Conservation (phyloP, 1,140 invertebrate genomes). For the Drosophila trapezifrons region DNA sequence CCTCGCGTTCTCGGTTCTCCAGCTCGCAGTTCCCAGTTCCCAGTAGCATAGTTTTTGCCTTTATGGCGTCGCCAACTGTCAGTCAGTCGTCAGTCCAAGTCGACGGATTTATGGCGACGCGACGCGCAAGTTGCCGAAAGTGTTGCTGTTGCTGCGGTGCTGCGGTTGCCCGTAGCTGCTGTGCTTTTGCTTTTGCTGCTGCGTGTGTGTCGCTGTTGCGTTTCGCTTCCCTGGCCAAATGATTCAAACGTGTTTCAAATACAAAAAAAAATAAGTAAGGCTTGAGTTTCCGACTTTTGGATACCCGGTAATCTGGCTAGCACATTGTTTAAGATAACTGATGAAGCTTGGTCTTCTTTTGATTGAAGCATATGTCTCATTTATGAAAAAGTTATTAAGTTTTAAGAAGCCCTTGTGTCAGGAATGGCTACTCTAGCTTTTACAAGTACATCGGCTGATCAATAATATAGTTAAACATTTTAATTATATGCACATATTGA, state of each 20-base stretch:
- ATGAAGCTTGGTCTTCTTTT: background rate
- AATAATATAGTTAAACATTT: too few relatives aligned
- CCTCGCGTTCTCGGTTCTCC: conserved; percentile 1
- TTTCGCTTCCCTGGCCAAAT: conserved; percentile 72
- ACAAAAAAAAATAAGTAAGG: conserved; percentile 32
- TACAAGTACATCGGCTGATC: too few relatives aligned
- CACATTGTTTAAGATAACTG: background rate
- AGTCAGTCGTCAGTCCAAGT: conserved; percentile 30
- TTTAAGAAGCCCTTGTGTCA: too few relatives aligned
- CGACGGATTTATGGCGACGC: conserved; percentile 65
- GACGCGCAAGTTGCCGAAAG: conserved; percentile 59
- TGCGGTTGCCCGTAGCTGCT: conserved; percentile 1
- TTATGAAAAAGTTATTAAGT: background rate
- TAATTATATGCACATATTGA: too few relatives aligned
- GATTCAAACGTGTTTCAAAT: conserved; percentile 80
- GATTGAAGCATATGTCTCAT: background rate
- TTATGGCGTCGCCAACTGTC: conserved; percentile 49
- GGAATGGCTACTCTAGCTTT: background rate
- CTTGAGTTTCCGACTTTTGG: background rate
- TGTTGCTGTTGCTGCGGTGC: conserved; percentile 48
- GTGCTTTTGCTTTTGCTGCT: conserved; percentile 10
- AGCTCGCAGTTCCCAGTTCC: background rate
- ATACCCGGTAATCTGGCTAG: conserved; percentile 2
- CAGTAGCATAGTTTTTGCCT: conserved; percentile 46
- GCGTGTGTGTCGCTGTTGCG: conserved; percentile 26